These are phyloP conservation scores for Pelobates fuscus DNA, from an alignment of 2,113 vertebrate genomes.

Conservation along the genomic window DNA sequence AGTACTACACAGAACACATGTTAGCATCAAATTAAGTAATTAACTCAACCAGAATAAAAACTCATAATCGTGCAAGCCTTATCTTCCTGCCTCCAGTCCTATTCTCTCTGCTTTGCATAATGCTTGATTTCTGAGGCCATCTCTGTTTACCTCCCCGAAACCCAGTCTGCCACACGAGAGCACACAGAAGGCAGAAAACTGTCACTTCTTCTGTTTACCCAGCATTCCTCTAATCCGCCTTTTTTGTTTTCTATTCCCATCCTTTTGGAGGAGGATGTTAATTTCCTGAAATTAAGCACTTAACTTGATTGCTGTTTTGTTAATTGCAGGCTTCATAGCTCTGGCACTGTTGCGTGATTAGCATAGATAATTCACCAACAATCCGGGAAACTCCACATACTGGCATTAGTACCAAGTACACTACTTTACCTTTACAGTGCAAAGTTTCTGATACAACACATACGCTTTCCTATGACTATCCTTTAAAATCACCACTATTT, in stretches of 20 bases:
- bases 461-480: neutral
- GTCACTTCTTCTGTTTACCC: slow-evolving; percentile 63
- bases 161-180: slow-evolving; percentile 58
- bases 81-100: neutral
- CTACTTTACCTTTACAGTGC: neutral
- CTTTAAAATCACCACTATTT: neutral
- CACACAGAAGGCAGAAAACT: slow-evolving; percentile 57
- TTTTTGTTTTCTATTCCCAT: slow-evolving; percentile 58
- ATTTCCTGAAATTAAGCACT: slow-evolving; percentile 70
- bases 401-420: neutral
- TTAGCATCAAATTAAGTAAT: slow-evolving; percentile 11
- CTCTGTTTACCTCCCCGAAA: slow-evolving; percentile 52
- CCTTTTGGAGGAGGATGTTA: slow-evolving; percentile 61
- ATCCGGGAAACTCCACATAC: slow-evolving; percentile 13
- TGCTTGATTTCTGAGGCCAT: slow-evolving; percentile 44
- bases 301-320: slow-evolving; percentile 69
- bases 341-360: slow-evolving; percentile 64
- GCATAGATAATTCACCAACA: slow-evolving; percentile 59
- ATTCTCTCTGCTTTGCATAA: slow-evolving; percentile 30
- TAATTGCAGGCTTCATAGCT: slow-evolving; percentile 65
- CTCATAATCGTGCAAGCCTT: neutral
- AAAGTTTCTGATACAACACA: neutral
- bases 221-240: slow-evolving; percentile 54
- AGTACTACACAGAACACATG: too few relatives aligned
- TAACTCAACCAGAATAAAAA: neutral